Evolutionary conservation across 1,140 invertebrate genomes (phyloP).

Genomic region (Potamilus streckersoni): DNA sequence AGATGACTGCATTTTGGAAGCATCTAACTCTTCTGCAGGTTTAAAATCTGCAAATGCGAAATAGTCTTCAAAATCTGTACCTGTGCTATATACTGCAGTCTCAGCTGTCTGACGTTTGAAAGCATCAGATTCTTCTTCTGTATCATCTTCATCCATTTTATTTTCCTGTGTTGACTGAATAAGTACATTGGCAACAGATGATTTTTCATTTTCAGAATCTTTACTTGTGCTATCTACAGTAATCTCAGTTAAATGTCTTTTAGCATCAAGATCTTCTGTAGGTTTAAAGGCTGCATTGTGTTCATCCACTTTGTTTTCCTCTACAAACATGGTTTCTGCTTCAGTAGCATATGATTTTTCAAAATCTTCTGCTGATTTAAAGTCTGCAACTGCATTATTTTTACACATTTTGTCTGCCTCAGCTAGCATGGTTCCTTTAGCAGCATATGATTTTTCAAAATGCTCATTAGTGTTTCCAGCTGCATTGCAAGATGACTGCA

Average conservation of each 20-base stretch:
- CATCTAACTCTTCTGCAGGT: background rate
- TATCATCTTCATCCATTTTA: background rate
- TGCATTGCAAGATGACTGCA: too few relatives aligned
- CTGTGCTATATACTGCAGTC: too few relatives aligned
- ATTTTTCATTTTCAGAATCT: too few relatives aligned
- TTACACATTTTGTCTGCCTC: background rate
- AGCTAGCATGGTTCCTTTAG: background rate
- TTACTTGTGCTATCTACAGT: too few relatives aligned
- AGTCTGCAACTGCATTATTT: too few relatives aligned
- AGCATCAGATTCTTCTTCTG: constrained; percentile 5
- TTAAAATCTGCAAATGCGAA: background rate
- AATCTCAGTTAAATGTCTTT: too few relatives aligned
- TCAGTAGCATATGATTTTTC: background rate
- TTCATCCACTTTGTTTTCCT: background rate
- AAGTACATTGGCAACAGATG: too few relatives aligned
- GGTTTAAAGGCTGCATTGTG: too few relatives aligned
- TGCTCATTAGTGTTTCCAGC: too few relatives aligned
- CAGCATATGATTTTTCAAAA: background rate
- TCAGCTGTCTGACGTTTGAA: background rate
- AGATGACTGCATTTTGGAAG: background rate
- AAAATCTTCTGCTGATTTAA: background rate
- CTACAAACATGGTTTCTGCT: background rate
- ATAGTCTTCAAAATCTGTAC: too few relatives aligned
- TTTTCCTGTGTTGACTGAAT: too few relatives aligned
- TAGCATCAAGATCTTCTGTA: too few relatives aligned